phyloP scores from a whole-genome alignment of 2,113 vertebrate species.

The Bungarus multicinctus region DNA sequence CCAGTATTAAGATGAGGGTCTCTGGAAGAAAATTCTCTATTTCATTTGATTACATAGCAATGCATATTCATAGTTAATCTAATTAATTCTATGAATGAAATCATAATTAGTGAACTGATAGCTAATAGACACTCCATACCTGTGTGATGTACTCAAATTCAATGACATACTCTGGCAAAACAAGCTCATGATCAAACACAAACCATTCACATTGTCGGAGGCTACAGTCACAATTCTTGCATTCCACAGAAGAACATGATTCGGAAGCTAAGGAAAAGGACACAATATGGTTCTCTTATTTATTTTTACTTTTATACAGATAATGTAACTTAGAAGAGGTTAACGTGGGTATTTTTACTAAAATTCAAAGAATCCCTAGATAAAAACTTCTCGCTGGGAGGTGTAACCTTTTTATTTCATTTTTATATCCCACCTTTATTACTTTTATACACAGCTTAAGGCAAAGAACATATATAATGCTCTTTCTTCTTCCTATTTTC shows the following conservation, averaged over 20 bases:
- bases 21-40: not conserved
- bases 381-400: not conserved
- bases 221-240: constrained; percentile 63
- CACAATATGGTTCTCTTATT: not conserved
- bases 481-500: not conserved
- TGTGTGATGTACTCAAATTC: constrained; percentile 77
- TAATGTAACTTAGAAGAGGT: not conserved
- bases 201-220: constrained; percentile 74
- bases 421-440: not conserved
- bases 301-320: not conserved
- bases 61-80: too few species aligned
- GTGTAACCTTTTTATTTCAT: not conserved
- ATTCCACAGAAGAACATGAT: constrained; percentile 37
- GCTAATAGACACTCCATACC: constrained; percentile 54
- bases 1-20: not conserved
- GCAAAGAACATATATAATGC: not conserved
- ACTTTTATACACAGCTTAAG: not conserved
- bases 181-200: constrained; percentile 79
- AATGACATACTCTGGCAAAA: constrained; percentile 80
- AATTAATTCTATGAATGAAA: not conserved
- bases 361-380: not conserved
- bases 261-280: constrained; percentile 38
- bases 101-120: not conserved
- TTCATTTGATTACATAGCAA: not conserved
- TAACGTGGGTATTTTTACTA: not conserved